Base-by-base conservation (phyloP, 1,140 invertebrate species). In the Nasonia vitripennis region DNA sequence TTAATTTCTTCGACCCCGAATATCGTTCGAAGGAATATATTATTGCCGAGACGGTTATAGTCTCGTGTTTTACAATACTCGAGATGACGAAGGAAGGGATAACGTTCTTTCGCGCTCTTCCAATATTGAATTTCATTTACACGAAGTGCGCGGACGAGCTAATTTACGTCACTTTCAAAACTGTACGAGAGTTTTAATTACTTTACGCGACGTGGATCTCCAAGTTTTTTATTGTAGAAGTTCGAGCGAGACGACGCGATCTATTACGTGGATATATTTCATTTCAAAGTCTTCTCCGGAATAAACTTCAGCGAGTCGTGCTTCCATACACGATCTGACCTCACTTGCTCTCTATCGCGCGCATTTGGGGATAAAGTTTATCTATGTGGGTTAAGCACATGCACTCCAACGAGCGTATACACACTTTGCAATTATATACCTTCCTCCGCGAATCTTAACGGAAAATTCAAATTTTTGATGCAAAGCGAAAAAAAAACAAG, bases 381-480 rank as follows among this genome's bases (percentile, higher is more conserved):
- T 70, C 67, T 80, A 70, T 37, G 55, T 80, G 41, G 78, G 78
- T 80, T 80, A 80, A 79, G 23, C 17, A 79, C n/a, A 79, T 67
- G 62, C 78, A 37, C 31, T 48, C 20, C 11, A 20, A 67, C 27
- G 12, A 48, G 41, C 75, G 41, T 51, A 37, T 37, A 37, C 34
- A 37, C 34, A 51, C 20, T 51, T 51, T 78, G 75, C 23, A 78
- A 78, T 51, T 23, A 23, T 51, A 48, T 41, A 45, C 20, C 2
- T 74, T 74, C 34, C 27, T 27, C 75, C 0, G n/a, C 73, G 17
- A 73, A 73, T 1, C 34, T 23, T 11, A 23, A 7, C 41, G 41
- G 0, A 12, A 27, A 73, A 45, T 45, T 45, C 4, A 37, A 37
- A 37, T 0, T 37, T 37, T 37, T 27, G 27, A 27, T 27, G 27